These are phyloP conservation scores for Pachycephus smyrnensis DNA, from an alignment of 2,888 invertebrate species.

Conservation along the genomic window DNA sequence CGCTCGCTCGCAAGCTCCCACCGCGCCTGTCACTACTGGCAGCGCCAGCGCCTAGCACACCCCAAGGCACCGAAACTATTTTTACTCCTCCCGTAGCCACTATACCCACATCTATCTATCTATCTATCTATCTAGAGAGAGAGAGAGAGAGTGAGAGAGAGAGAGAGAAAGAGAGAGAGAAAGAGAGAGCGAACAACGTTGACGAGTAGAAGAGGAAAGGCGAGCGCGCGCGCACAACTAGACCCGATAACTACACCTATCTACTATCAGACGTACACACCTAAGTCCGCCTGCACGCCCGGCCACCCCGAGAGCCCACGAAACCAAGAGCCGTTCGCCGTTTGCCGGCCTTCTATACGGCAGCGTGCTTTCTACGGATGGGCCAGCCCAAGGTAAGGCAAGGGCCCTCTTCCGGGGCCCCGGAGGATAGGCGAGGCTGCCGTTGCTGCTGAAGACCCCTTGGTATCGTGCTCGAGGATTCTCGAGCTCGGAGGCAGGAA, in stretches of 20 bases:
- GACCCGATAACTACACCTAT: too few relatives aligned
- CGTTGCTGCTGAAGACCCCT: too few relatives aligned
- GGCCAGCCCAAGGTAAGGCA: not conserved
- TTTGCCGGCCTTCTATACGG: not conserved
- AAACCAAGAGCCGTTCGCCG: too few relatives aligned
- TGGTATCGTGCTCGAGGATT: too few relatives aligned
- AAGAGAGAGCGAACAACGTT: constrained; percentile 9
- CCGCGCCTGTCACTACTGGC: constrained; percentile 60
- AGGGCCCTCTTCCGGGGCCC: constrained; percentile 1
- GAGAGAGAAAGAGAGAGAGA: constrained; percentile 14
- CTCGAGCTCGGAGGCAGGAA: too few relatives aligned
- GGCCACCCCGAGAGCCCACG: not conserved
- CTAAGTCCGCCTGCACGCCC: not conserved
- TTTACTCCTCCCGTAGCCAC: constrained; percentile 35
- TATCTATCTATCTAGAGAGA: constrained; percentile 10
- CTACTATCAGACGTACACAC: not conserved
- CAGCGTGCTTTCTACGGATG: not conserved
- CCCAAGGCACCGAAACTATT: constrained; percentile 34
- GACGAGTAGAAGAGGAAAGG: constrained; percentile 2
- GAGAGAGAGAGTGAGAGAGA: constrained; percentile 14
- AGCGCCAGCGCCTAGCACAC: constrained; percentile 37
- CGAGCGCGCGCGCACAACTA: not conserved
- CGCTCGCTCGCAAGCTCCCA: constrained; percentile 30
- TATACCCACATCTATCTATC: not conserved
- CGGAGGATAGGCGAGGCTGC: constrained; percentile 6